Base-by-base conservation (phyloP, 2,888 invertebrate species). In the Cerastis leucographa region DNA sequence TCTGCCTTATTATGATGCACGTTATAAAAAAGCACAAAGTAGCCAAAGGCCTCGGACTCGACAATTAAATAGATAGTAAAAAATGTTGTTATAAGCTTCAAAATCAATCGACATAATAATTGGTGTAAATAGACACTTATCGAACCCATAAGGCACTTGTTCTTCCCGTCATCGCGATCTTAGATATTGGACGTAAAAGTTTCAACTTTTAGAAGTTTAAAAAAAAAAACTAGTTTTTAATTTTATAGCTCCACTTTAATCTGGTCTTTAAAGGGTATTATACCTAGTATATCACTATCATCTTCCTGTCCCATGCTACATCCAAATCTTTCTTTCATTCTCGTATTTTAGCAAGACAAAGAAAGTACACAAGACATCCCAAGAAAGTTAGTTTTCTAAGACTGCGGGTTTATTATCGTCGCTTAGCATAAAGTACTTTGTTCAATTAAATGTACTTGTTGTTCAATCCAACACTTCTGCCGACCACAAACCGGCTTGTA, bases 401-500 rank as follows among this genome's bases (percentile, higher is more conserved):
- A 22, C 44, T 46, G 29, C 59, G 19, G 35, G 44, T 66, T 69
- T 64, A 46, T 54, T 51, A 67, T 66, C 56, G n/a, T 29, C 46
- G 67, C 67, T 80, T 42, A 29, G 44, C 29, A 73, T 62, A 67
- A 66, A 78, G 44, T 19, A 22, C 46, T 76, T 73, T 65, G 70
- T 83, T 68, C 67, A 85, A 83, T 77, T 71, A 73, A 81, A 68
- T 51, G 54, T 74, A 69, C 71, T 65, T 71, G 61, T 85, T 71
- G 46, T 64, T 22, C 65, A 29, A 77, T 79, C 73, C 71, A 65
- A 77, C 78, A 65, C 49, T 70, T 75, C 61, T 78, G 46, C 35
- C 71, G 19, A 79, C 80, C 79, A 74, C 78, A 81, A 84, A 49
- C 74, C 66, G 65, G 29, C 74, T 81, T 84, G 71, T 81, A 69